phyloP scores from a whole-genome alignment of 2,113 vertebrate species.

The Rhineura floridana region DNA sequence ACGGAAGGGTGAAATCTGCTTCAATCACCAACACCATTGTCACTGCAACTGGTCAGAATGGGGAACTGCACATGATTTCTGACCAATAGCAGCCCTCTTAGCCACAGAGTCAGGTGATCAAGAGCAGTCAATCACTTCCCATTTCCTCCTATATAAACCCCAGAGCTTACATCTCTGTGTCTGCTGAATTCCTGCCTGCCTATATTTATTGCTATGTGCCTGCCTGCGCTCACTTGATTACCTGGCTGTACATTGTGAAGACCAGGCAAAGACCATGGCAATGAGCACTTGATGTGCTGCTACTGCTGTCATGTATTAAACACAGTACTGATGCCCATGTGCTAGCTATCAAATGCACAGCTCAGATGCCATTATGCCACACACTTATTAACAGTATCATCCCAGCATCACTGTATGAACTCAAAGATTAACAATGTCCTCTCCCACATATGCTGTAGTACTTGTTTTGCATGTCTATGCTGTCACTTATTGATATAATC shows the following conservation, averaged over 20 bases:
- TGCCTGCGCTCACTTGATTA: background rate
- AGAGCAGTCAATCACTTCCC: background rate
- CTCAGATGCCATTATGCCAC: background rate
- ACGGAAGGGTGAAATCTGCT: background rate
- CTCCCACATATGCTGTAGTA: background rate
- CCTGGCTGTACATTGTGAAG: background rate
- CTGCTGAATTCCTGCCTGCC: background rate
- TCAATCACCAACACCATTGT: background rate
- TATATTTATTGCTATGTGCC: too few species aligned
- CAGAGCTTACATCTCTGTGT: background rate
- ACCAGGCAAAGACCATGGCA: background rate
- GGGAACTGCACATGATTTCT: background rate
- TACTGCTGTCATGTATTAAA: too few species aligned
- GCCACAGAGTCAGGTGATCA: background rate
- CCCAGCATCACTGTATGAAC: too few species aligned
- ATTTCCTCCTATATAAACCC: background rate
- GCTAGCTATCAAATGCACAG: background rate
- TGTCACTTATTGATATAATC: background rate
- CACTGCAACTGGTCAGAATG: background rate
- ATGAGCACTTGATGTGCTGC: too few species aligned
- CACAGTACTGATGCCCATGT: background rate
- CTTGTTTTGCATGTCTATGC: background rate
- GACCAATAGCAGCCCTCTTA: too few species aligned
- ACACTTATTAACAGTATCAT: fast-evolving
- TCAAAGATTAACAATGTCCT: too few species aligned